Evolutionary conservation across 2,797 vertebrate species (phyloP).

Genomic region (Fistularia commersonii): DNA sequence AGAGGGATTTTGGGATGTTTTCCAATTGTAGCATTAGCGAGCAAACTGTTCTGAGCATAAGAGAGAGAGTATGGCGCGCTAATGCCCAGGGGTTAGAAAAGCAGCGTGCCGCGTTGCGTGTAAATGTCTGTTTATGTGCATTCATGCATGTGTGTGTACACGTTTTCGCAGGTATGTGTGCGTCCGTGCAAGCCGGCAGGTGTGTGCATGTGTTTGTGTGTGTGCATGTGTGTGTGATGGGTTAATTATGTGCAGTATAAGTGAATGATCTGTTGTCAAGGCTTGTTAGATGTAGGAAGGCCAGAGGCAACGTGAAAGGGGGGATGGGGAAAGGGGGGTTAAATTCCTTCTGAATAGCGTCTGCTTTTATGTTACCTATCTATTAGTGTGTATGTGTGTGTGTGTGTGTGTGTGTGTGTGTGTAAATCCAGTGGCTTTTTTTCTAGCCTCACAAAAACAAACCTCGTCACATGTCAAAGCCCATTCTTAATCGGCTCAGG

Average conservation of each 20-base stretch:
- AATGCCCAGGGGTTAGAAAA: conserved; percentile 39
- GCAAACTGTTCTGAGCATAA: conserved; percentile 49
- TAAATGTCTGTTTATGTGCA: conserved; percentile 45
- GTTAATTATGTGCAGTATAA: conserved; percentile 78
- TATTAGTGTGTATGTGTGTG: conserved; percentile 52
- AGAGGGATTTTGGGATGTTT: conserved; percentile 41
- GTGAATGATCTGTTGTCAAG: conserved; percentile 78
- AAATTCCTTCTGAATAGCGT: conserved; percentile 80
- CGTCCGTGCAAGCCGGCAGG: conserved; percentile 4
- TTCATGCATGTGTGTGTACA: conserved; percentile 30
- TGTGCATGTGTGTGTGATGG: conserved; percentile 64
- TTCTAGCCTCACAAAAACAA: conserved; percentile 44
- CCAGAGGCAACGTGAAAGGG: conserved; percentile 68
- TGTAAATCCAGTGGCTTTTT: conserved; percentile 28
- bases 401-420: conserved; percentile 15
- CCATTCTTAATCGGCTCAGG: conserved; percentile 16
- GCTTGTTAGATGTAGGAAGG: conserved; percentile 74
- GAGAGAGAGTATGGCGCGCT: conserved; percentile 23
- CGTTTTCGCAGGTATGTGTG: conserved; percentile 17
- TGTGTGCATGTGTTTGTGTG: conserved; percentile 10
- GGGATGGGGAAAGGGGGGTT: conserved; percentile 55
- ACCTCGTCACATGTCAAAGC: conserved; percentile 19
- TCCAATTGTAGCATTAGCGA: conserved; percentile 60
- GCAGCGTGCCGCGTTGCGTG: conserved; percentile 26
- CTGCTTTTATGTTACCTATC: conserved; percentile 79